phyloP scores from a whole-genome alignment of 2,888 invertebrate genomes.

The Epsilonema sp. region DNA sequence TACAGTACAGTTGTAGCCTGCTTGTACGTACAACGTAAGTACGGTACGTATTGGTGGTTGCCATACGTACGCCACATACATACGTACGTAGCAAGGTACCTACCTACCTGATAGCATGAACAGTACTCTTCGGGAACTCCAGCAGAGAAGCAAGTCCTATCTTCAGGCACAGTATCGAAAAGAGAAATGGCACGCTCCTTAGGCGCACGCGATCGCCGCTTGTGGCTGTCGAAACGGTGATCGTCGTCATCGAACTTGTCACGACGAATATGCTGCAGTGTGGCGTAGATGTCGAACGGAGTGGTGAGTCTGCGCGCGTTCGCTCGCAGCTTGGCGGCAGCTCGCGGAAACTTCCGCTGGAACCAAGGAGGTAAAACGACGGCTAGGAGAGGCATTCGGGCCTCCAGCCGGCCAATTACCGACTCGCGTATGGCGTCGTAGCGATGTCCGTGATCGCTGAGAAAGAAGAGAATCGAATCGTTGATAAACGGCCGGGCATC shows the following conservation, averaged over 20 bases:
- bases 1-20: too few species aligned
- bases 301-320: conserved; percentile 30
- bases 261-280: conserved; percentile 14
- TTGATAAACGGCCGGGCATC: conserved; percentile 12
- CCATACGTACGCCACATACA: too few species aligned
- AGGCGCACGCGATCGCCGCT: too few species aligned
- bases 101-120: conserved; percentile 15
- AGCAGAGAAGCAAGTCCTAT: conserved; percentile 15
- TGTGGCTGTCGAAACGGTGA: background rate
- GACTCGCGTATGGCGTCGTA: conserved; percentile 30
- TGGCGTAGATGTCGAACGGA: conserved; percentile 31
- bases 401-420: conserved; percentile 32
- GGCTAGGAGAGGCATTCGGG: conserved; percentile 30
- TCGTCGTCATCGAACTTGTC: background rate
- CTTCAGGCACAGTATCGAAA: conserved; percentile 12
- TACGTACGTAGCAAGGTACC: too few species aligned
- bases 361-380: conserved; percentile 27
- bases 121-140: conserved; percentile 18
- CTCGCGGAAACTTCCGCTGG: conserved; percentile 20
- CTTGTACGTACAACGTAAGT: too few species aligned
- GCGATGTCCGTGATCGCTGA: too few species aligned
- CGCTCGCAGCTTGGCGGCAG: conserved; percentile 18
- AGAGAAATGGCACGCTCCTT: conserved; percentile 11
- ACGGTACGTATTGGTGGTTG: too few species aligned
- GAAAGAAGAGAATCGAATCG: conserved; percentile 16